These are phyloP conservation scores for Magallana angulata DNA, from an alignment of 1,140 invertebrate genomes.

Conservation along the genomic window DNA sequence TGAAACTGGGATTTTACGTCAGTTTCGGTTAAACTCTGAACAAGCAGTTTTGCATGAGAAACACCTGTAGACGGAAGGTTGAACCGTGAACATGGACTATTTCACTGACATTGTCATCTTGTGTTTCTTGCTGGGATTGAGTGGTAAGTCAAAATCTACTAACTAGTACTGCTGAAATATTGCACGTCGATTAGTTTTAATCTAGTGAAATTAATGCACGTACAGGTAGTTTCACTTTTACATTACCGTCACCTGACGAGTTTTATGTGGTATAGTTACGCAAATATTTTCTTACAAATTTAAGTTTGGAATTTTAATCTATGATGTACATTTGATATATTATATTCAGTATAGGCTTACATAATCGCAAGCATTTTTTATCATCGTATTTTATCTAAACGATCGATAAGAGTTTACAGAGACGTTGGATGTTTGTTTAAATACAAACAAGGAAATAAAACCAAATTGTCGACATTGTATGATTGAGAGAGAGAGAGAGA, in stretches of 20 bases:
- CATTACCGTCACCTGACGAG: no score
- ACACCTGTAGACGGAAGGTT: neutral
- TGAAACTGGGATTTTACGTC: constrained; percentile 2
- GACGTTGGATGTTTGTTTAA: no score
- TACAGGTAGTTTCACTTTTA: neutral
- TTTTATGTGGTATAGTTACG: no score
- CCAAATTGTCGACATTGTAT: no score
- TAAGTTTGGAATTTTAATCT: neutral
- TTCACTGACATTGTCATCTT: neutral
- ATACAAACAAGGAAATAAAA: no score
- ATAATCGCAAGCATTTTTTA: neutral
- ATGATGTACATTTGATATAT: no score
- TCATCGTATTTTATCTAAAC: no score
- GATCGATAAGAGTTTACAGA: no score
- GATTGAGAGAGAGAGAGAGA: neutral
- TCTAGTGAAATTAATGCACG: neutral
- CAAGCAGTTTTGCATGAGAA: neutral
- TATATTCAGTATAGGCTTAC: neutral
- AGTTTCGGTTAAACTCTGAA: neutral
- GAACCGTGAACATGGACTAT: neutral
- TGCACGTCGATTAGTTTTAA: neutral
- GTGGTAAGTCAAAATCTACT: neutral
- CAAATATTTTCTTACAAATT: neutral
- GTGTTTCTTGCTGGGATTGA: neutral
- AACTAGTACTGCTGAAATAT: neutral